Base-by-base conservation (phyloP, 2,113 vertebrate species). In the Sapayoa aenigma region DNA sequence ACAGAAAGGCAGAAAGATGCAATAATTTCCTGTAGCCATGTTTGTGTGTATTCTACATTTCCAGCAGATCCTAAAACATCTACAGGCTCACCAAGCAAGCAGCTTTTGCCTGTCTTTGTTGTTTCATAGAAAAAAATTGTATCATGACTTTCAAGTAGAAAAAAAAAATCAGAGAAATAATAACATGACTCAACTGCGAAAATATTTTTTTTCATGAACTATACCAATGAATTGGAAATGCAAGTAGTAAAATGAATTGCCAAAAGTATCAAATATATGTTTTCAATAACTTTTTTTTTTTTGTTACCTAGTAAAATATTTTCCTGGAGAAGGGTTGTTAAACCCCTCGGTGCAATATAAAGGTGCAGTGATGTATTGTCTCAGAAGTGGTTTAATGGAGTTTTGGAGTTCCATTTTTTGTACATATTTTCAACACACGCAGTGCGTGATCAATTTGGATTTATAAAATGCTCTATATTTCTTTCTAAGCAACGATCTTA, bases 271-370 rank as follows among this genome's bases (percentile, higher is more conserved):
- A 95, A 94, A 87, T 92, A 89, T 89, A 93, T 92, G 67, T 91
- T 97, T 94, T 95, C 89, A 92, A 97, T 96, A 97, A 97, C 85
- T 53, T 39, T 82, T 95, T 87, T 81, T 83, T 94, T 97, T 90
- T 93, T 91, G 77, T 94, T 96, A 76, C 49, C 74, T 77, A 59
- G 92, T 95, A 94, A 97, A 96, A 95, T 92, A 80, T 81, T 94
- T 96, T 92, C 93, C 95, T 93, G 82, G 87, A 92, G 92, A 96
- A 94, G 94, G 87, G 89, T 63, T 93, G 84, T 90, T 89, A 91
- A 84, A 92, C 60, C 59, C 82, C 74, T 91, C 14, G 33, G 77
- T 92, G 68, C 84, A 94, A 88, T 93, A 90, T 93, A 95, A 95
- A 93, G 91, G 85, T 87, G 71, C 50, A 39, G 95, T 94, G 92